Base-by-base conservation (phyloP, 1,140 invertebrate genomes). In the Psix sp. region DNA sequence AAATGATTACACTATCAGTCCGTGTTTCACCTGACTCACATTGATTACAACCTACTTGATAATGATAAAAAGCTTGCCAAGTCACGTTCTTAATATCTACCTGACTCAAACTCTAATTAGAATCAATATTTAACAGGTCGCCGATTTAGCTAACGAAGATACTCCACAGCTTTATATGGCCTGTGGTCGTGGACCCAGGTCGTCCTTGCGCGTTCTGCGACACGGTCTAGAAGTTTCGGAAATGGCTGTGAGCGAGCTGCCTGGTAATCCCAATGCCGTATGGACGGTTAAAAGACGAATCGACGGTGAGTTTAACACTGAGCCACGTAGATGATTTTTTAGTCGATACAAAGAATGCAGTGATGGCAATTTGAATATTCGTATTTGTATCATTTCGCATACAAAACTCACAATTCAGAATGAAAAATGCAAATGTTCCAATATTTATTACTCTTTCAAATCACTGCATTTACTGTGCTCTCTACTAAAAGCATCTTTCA, bases 171-270 rank as follows among this genome's bases (percentile, higher is more conserved):
- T 99, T 26, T 99, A 99, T 84, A 94, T 98, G 77, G 89, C 96
- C 1, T 99, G 98, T 89, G 98, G 98, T 0, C 89, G 98, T 66
- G 97, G 98, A 1, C 94, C 98, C 1, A 89, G 98, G 48, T 99
- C 97, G 0, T 94, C 96, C 0, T 78, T 99, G 2, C 87, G 97
- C 79, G 96, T 99, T 0, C 87, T 99, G 2, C 90, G 98, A 35
- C 98, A 99, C 87, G 98, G 98, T 79, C 88, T 99, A 9, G 98
- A 99, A 90, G 97, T 95, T 1, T 96, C 97, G 0, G 98, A 99
- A 88, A 99, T 99, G 98, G 98, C 98, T 76, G 97, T 99, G 2
- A 99, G 97, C 39, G 98, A 99, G 87, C 88, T 99, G 67, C 98
- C 98, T 9, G 98, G 98, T 84, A 99, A 98, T 85, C 98, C 98